Percentiles rank a stretch among this genome's conserved stretches.
phyloP scores from a whole-genome alignment of 2,113 vertebrate species.

The Ovibos moschatus region DNA sequence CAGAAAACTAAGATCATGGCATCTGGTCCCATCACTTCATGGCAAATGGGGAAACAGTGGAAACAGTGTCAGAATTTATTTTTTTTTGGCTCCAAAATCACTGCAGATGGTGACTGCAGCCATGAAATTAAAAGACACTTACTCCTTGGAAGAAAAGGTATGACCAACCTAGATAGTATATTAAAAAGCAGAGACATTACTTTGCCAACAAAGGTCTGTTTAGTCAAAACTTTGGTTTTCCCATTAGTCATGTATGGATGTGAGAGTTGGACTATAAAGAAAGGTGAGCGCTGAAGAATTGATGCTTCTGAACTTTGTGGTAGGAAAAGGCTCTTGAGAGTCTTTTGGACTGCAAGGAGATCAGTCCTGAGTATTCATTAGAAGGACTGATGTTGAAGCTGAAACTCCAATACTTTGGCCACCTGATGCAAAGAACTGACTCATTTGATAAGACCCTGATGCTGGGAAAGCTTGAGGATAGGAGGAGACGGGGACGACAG shows the following conservation, averaged over 20 bases:
- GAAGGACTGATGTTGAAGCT: not conserved
- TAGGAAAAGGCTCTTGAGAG: not conserved
- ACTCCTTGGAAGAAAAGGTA: not conserved
- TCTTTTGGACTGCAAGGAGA: not conserved
- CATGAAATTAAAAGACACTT: not conserved
- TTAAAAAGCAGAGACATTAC: not conserved
- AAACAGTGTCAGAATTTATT: not conserved
- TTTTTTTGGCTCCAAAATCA: no score
- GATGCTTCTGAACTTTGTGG: not conserved
- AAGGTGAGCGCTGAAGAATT: not conserved
- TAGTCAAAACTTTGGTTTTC: not conserved
- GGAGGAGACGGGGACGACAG: not conserved
- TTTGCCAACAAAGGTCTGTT: not conserved
- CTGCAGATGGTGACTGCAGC: not conserved
- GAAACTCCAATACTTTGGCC: not conserved
- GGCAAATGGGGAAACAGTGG: not conserved
- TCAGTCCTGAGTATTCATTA: not conserved
- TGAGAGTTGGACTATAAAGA: not conserved
- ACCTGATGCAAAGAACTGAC: not conserved
- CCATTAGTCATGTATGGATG: not conserved
- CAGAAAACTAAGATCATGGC: not conserved
- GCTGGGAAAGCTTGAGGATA: not conserved
- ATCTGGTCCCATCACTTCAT: not conserved
- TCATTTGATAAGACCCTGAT: not conserved
- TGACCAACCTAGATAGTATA: not conserved